These are phyloP conservation scores for Myotis pilosus DNA, from an alignment of 2,797 vertebrate genomes.

Conservation along the genomic window DNA sequence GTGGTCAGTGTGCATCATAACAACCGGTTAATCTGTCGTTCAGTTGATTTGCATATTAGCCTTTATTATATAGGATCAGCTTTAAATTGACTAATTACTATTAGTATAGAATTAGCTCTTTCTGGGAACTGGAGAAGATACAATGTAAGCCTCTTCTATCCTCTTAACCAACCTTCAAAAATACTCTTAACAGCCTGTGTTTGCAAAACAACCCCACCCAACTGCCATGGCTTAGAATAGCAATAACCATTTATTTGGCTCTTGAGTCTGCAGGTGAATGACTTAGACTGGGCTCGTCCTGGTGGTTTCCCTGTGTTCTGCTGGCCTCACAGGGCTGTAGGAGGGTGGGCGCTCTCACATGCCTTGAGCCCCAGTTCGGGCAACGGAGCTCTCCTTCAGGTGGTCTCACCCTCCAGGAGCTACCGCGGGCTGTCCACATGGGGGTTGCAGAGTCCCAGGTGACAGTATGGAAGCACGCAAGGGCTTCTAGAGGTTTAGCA, in stretches of 20 bases:
- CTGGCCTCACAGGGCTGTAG: not conserved
- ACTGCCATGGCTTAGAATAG: not conserved
- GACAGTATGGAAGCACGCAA: not conserved
- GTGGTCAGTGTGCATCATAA: no score
- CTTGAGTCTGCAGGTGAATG: not conserved
- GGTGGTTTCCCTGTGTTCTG: not conserved
- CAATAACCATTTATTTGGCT: not conserved
- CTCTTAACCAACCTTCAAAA: not conserved
- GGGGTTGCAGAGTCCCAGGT: not conserved
- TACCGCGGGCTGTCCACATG: not conserved
- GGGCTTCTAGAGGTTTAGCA: not conserved
- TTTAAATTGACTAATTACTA: not conserved
- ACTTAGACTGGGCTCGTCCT: not conserved
- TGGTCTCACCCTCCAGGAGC: not conserved
- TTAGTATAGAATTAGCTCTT: not conserved
- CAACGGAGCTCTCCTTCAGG: not conserved
- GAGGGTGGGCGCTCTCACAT: not conserved
- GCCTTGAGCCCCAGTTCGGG: not conserved
- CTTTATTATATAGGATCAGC: not conserved
- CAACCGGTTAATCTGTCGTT: fast-evolving
- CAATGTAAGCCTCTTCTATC: not conserved
- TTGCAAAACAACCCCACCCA: not conserved
- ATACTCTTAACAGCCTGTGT: not conserved
- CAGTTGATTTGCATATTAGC: fast-evolving
- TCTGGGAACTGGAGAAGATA: not conserved